Conservation (phyloP, 2,888 invertebrate genomes). For the Loripinus fragilis region DNA sequence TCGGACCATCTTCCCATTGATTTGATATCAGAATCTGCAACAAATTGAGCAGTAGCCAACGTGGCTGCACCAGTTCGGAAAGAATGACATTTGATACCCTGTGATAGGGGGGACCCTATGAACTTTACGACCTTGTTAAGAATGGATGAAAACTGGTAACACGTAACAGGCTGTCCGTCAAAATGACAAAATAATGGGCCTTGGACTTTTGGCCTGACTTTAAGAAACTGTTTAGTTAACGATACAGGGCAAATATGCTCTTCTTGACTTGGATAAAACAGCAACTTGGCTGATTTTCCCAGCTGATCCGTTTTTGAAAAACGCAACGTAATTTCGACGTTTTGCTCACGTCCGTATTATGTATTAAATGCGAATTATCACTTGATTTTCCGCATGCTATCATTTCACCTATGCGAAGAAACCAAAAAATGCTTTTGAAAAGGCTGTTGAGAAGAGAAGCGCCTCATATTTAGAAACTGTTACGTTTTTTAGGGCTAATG, state of each 20-base stretch:
- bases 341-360: neutral
- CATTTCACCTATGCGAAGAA: neutral
- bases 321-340: neutral
- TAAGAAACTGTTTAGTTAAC: neutral
- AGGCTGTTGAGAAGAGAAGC: neutral
- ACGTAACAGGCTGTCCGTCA: neutral
- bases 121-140: neutral
- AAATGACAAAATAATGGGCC: slow-evolving; percentile 8
- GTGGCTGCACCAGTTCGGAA: neutral
- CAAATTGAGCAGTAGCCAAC: neutral
- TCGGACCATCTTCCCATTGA: slow-evolving; percentile 1
- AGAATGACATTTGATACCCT: neutral
- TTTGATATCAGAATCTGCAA: neutral
- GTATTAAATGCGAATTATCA: neutral
- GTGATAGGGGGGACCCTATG: neutral
- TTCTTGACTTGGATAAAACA: neutral
- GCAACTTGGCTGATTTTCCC: neutral
- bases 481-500: neutral
- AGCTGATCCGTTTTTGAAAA: neutral
- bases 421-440: slow-evolving; percentile 3
- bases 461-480: neutral
- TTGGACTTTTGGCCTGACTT: neutral
- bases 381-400: neutral
- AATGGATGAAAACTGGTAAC: neutral
- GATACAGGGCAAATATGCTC: neutral